phyloP scores from a whole-genome alignment of 2,113 vertebrate species.

The Sinosuthora webbiana region DNA sequence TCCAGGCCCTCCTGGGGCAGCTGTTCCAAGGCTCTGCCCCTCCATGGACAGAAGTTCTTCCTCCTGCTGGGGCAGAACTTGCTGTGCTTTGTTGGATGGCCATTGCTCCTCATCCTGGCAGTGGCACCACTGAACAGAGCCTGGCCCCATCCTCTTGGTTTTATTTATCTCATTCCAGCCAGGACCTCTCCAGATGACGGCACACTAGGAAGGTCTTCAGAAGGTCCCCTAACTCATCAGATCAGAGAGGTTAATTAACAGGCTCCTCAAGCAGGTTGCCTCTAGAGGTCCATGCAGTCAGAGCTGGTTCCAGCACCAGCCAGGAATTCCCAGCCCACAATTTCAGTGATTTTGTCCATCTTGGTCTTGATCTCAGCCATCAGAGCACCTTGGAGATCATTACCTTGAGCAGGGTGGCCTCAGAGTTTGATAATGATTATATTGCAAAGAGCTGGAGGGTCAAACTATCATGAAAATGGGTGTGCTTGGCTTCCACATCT shows the following conservation, averaged over 20 bases:
- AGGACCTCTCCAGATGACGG: neutral
- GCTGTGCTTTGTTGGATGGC: accelerated
- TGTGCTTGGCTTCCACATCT: neutral
- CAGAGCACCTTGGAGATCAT: neutral
- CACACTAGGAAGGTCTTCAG: neutral
- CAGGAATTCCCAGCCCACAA: neutral
- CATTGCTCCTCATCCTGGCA: accelerated
- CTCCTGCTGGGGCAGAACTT: accelerated
- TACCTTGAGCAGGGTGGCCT: neutral
- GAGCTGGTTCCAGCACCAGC: neutral
- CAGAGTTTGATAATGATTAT: neutral
- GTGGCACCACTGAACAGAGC: accelerated
- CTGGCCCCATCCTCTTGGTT: no score
- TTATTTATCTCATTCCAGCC: neutral
- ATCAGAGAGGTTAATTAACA: neutral
- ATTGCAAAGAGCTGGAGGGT: neutral
- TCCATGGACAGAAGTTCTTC: neutral
- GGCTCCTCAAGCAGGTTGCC: neutral
- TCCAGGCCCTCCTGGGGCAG: no score
- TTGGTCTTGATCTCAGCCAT: no score
- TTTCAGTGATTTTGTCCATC: neutral
- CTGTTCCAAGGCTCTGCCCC: no score
- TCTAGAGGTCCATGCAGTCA: neutral
- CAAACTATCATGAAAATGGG: neutral
- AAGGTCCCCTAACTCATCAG: neutral